Evolutionary conservation across 2,888 invertebrate species (phyloP), one percentile per base, ranked within the genome.

Genomic region (Apodemia duryi): DNA sequence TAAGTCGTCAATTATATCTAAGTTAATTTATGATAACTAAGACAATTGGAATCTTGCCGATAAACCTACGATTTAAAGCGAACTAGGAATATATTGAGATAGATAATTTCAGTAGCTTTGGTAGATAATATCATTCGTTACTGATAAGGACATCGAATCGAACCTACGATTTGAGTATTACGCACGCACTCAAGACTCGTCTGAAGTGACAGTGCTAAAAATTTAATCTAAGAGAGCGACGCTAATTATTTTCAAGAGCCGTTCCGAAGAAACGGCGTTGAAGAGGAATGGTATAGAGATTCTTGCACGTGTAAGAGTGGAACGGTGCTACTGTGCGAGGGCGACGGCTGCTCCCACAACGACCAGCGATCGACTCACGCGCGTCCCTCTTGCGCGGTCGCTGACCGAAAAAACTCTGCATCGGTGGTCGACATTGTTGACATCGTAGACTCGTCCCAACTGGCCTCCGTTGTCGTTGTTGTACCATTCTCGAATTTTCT

Each of bases 331-430:
- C 84, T 84, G 86, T 81, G 86, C 85, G 78, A 91, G 85, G 84
- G 88, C 90, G 79, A 88, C 90, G 89, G 91, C 88, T 78, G 91
- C 91, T 75, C 87, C 89, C 77, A 90, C 81, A 77, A 86, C 88
- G 82, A 88, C 81, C 79, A 86, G 83, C 77, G 84, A 82, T 73
- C 88, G 88, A 74, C 88, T 88, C 84, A 91, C 86, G 88, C 88
- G 83, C 88, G 92, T 74, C 83, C 89, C 88, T 92, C 91, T 86
- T 86, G 92, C 86, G 90, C 43, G 43, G 89, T 89, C 85, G 90
- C 90, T 77, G 92, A 88, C 81, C 92, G 92, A 86, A 93, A 93
- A 89, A 93, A 93, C 92, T 92, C 92, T 70, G 84, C 86, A 81
- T 84, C 89, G 70, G 83, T 93, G 81, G 93, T 92, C 64, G 88